These are phyloP conservation scores for Platypus cylindrus DNA, from an alignment of 2,888 invertebrate genomes.

Conservation along the genomic window DNA sequence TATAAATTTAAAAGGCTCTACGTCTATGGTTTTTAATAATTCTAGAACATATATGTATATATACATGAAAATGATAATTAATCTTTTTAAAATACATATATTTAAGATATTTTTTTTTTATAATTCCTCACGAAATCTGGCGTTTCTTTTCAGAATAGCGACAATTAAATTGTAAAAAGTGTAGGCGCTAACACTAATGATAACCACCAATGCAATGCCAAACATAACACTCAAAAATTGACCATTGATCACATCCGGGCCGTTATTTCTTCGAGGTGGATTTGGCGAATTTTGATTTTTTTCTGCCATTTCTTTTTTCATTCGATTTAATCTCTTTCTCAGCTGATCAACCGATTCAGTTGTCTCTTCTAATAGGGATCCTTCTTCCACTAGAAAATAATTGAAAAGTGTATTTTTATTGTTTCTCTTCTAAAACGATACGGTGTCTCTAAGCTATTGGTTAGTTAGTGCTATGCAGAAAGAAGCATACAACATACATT, in stretches of 20 bases:
- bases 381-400: too few species aligned
- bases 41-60: too few species aligned
- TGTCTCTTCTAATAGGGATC: conserved; percentile 11
- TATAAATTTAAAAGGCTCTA: too few species aligned
- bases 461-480: too few species aligned
- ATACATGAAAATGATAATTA: conserved; percentile 1
- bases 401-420: too few species aligned
- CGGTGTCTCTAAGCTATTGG: too few species aligned
- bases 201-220: conserved; percentile 62
- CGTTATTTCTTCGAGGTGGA: conserved; percentile 24
- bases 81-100: background rate
- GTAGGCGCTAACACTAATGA: conserved; percentile 68
- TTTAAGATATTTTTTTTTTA: too few species aligned
- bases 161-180: conserved; percentile 75
- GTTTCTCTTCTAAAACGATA: too few species aligned
- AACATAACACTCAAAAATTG: conserved; percentile 76
- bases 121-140: conserved; percentile 66
- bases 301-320: conserved; percentile 73
- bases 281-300: conserved; percentile 42
- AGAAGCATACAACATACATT: too few species aligned
- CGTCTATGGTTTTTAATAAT: too few species aligned
- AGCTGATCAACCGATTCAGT: conserved; percentile 70
- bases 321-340: conserved; percentile 60
- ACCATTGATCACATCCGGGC: conserved; percentile 47
- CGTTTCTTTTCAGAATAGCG: conserved; percentile 72